Conservation (phyloP, 1,140 invertebrate species). For the Heliothis virescens region DNA sequence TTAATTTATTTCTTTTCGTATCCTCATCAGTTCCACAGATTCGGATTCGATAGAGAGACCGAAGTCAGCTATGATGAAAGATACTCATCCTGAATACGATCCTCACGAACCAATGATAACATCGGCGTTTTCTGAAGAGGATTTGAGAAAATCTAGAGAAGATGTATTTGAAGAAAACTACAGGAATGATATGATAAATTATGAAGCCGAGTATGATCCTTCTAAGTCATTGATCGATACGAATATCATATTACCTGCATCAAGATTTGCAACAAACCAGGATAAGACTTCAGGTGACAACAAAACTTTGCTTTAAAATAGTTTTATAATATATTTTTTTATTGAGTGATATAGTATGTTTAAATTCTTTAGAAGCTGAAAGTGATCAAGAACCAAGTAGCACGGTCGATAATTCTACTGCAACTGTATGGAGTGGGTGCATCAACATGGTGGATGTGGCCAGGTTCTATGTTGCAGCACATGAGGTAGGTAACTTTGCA, state of each 20-base stretch:
- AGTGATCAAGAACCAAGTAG: slow-evolving; percentile 88
- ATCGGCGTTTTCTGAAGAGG: slow-evolving; percentile 81
- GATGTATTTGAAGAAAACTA: slow-evolving; percentile 78
- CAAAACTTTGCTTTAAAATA: background rate
- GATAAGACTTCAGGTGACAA: slow-evolving; percentile 81
- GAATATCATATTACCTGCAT: slow-evolving; percentile 60
- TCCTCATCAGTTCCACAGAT: slow-evolving; percentile 77
- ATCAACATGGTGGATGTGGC: slow-evolving; percentile 97
- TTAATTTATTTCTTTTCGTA: slow-evolving; percentile 44
- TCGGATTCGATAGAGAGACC: slow-evolving; percentile 80
- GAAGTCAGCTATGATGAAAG: slow-evolving; percentile 81
- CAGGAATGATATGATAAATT: slow-evolving; percentile 69
- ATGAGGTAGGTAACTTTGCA: slow-evolving; percentile 87
- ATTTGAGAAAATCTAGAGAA: slow-evolving; percentile 77
- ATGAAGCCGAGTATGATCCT: slow-evolving; percentile 66
- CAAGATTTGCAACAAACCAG: slow-evolving; percentile 69
- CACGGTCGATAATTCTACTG: slow-evolving; percentile 84
- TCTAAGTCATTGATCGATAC: slow-evolving; percentile 71
- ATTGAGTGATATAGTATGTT: background rate
- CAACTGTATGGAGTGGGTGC: slow-evolving; percentile 93
- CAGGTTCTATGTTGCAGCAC: slow-evolving; percentile 94
- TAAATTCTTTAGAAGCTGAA: slow-evolving; percentile 79
- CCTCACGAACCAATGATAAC: slow-evolving; percentile 84
- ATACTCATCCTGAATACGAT: slow-evolving; percentile 80
- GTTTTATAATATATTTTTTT: background rate